Conservation (phyloP, 2,888 invertebrate species). For the Elgonia sp. region DNA sequence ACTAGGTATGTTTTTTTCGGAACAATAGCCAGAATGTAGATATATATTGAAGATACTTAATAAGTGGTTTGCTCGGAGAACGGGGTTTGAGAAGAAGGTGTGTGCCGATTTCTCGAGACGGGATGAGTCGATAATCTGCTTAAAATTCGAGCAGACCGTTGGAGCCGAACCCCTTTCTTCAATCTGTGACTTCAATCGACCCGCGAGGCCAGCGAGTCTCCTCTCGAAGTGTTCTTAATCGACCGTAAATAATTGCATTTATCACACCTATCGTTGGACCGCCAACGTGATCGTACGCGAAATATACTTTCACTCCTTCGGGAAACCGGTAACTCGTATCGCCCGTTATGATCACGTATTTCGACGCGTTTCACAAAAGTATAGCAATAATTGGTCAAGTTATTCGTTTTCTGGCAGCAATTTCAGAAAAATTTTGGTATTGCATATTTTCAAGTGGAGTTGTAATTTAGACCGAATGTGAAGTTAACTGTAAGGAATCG, state of each 20-base stretch:
- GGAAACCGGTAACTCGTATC: slow-evolving; percentile 81
- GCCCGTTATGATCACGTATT: slow-evolving; percentile 67
- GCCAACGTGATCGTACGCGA: slow-evolving; percentile 80
- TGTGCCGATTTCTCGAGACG: slow-evolving; percentile 80
- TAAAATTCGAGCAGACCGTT: slow-evolving; percentile 84
- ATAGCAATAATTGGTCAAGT: slow-evolving; percentile 55
- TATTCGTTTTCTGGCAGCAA: slow-evolving; percentile 36
- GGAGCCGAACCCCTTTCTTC: slow-evolving; percentile 76
- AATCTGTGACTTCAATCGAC: slow-evolving; percentile 83
- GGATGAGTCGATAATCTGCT: slow-evolving; percentile 84
- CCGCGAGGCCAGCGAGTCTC: slow-evolving; percentile 77
- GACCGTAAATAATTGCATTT: slow-evolving; percentile 87
- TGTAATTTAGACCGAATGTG: too few species aligned
- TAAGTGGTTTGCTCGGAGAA: slow-evolving; percentile 70
- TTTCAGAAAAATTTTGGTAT: neutral
- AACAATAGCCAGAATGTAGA: slow-evolving; percentile 52
- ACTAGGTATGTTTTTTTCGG: slow-evolving; percentile 48
- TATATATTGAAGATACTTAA: slow-evolving; percentile 65
- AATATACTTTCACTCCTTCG: slow-evolving; percentile 82
- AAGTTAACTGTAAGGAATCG: too few species aligned
- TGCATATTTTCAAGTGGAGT: neutral
- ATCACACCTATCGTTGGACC: slow-evolving; percentile 86
- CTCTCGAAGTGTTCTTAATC: slow-evolving; percentile 85
- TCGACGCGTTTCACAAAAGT: slow-evolving; percentile 69
- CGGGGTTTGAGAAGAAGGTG: slow-evolving; percentile 63